phyloP scores from a whole-genome alignment of 2,888 invertebrate genomes.

The Dichetophora obliterata region DNA sequence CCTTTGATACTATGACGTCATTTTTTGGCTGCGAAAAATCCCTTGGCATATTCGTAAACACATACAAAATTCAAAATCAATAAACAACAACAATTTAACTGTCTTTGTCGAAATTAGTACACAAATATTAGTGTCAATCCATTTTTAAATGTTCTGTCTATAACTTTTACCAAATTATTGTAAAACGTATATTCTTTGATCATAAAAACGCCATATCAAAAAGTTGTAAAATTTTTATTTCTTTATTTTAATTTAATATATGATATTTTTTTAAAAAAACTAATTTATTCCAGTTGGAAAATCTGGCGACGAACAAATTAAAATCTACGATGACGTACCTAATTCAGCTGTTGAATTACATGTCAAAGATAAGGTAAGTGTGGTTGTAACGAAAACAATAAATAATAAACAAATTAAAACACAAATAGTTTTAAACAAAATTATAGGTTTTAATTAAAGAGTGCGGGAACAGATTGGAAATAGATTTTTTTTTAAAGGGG shows the following conservation, averaged over 20 bases:
- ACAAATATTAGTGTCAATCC: too few species aligned
- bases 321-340: conserved; percentile 89
- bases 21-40: too few species aligned
- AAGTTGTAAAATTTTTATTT: conserved; percentile 30
- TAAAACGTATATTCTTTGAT: background rate
- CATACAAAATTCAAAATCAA: too few species aligned
- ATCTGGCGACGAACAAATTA: conserved; percentile 82
- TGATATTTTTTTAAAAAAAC: background rate
- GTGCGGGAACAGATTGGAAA: too few species aligned
- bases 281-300: conserved; percentile 70
- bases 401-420: background rate
- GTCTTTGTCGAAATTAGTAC: too few species aligned
- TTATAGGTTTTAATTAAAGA: too few species aligned
- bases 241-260: background rate
- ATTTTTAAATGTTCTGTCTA: too few species aligned
- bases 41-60: too few species aligned
- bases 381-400: background rate
- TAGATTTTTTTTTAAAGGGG: too few species aligned
- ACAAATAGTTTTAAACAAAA: background rate
- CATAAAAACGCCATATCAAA: conserved; percentile 27
- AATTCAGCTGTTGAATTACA: conserved; percentile 95
- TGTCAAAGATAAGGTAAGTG: conserved; percentile 89
- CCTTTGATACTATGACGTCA: too few species aligned
- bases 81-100: too few species aligned
- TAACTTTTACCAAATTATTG: background rate